These are phyloP conservation scores for Odontamblyopus rebecca DNA, from an alignment of 2,797 vertebrate genomes.

Conservation along the genomic window DNA sequence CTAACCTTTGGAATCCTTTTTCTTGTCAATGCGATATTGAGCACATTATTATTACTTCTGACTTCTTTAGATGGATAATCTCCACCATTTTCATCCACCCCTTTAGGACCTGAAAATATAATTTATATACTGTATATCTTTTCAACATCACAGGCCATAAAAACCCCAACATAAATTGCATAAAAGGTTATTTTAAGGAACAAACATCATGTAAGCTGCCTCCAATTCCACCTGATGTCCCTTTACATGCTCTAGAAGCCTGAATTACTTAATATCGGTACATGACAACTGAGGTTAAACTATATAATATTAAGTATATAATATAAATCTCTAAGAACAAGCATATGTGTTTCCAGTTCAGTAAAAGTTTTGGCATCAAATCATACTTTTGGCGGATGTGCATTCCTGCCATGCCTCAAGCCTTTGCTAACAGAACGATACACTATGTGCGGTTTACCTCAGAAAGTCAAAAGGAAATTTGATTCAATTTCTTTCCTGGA, in stretches of 20 bases:
- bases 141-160: slow-evolving; percentile 22
- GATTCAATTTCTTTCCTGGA: slow-evolving; percentile 19
- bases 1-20: slow-evolving; percentile 93
- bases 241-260: neutral
- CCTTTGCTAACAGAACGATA: slow-evolving; percentile 33
- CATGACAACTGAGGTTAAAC: slow-evolving; percentile 8
- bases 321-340: slow-evolving; percentile 9
- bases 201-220: neutral
- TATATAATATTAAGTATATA: slow-evolving; percentile 2
- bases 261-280: slow-evolving; percentile 19
- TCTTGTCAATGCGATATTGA: slow-evolving; percentile 85
- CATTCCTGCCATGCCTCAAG: slow-evolving; percentile 56
- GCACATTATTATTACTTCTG: slow-evolving; percentile 81
- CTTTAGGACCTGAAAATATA: slow-evolving; percentile 80
- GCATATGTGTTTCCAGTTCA: slow-evolving; percentile 15
- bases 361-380: slow-evolving; percentile 13
- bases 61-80: slow-evolving; percentile 76
- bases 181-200: slow-evolving; percentile 18
- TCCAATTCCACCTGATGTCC: slow-evolving; percentile 15
- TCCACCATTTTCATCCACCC: slow-evolving; percentile 81
- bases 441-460: slow-evolving; percentile 20
- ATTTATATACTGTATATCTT: slow-evolving; percentile 31
- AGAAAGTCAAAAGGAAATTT: slow-evolving; percentile 37
- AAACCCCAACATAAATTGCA: slow-evolving; percentile 28
- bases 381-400: slow-evolving; percentile 27